Conservation (phyloP, 2,888 invertebrate genomes). For the Cotesia congregata region DNA sequence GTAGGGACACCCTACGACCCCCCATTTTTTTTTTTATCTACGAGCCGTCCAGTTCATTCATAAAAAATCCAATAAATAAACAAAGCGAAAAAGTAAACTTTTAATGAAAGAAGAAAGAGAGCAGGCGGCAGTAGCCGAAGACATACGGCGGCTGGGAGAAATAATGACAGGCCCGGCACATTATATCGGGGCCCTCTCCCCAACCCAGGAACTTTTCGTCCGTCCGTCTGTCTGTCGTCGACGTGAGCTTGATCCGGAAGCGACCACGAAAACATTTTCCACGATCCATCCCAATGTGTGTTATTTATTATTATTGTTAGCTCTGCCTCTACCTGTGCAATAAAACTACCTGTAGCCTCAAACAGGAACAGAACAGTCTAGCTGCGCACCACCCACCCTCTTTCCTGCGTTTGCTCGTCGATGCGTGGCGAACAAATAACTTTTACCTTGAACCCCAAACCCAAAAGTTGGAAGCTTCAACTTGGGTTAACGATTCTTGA, state of each 20-base stretch:
- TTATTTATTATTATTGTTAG: too few species aligned
- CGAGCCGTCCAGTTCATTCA: not conserved
- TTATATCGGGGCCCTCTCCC: conserved; percentile 3
- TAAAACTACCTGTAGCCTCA: not conserved
- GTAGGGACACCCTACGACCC: too few species aligned
- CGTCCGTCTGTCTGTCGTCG: conserved; percentile 30
- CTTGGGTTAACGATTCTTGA: not conserved
- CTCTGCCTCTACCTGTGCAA: not conserved
- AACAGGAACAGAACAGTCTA: conserved; percentile 26
- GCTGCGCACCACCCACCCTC: conserved; percentile 27
- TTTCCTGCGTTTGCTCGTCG: conserved; percentile 38
- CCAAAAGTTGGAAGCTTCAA: conserved; percentile 5
- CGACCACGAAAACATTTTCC: conserved; percentile 42
- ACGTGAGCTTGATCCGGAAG: conserved; percentile 40
- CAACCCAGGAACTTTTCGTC: not conserved
- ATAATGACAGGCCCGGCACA: conserved; percentile 62
- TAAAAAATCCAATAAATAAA: not conserved
- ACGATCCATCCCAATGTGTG: conserved; percentile 2
- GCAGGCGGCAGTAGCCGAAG: conserved; percentile 45
- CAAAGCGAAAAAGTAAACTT: conserved; percentile 5
- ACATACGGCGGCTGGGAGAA: conserved; percentile 67
- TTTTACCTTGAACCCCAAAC: conserved; percentile 30
- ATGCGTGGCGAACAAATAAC: conserved; percentile 42
- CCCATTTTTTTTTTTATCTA: not conserved
- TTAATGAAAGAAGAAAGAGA: conserved; percentile 18